A percentile compares a stretch with the other conserved stretches of the same genome.
These are phyloP conservation scores for Podarcis muralis DNA, from an alignment of 2,113 vertebrate genomes.

Conservation along the genomic window DNA sequence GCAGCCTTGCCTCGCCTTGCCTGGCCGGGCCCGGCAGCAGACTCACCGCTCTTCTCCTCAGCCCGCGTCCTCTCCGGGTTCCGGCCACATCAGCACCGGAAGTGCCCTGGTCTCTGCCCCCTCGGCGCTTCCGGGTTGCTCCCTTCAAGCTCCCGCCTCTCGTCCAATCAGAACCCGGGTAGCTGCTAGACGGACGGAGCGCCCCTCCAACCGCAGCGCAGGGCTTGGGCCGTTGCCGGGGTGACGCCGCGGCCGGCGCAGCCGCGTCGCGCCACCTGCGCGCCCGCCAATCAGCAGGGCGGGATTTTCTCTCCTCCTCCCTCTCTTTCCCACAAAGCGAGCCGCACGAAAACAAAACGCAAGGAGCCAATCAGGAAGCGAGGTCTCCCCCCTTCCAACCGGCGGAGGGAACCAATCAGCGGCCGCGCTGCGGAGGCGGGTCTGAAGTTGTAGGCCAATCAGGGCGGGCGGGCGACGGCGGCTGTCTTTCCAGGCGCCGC, in stretches of 20 bases:
- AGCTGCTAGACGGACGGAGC: fast-evolving
- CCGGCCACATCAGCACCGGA: slow-evolving; percentile 69
- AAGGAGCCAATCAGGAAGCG: background rate
- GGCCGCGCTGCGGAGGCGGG: fast-evolving
- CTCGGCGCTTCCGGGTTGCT: background rate
- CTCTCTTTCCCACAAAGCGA: too few species aligned
- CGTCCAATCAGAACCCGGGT: fast-evolving
- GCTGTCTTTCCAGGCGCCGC: fast-evolving
- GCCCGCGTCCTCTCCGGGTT: background rate
- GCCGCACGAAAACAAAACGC: background rate
- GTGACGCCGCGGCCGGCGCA: background rate
- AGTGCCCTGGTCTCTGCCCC: background rate
- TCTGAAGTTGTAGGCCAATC: background rate
- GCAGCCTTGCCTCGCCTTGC: fast-evolving
- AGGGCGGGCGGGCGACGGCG: background rate
- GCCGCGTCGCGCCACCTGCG: background rate
- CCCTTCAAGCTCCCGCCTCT: fast-evolving
- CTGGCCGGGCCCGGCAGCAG: background rate
- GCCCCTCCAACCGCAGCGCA: fast-evolving
- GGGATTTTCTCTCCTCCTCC: too few species aligned
- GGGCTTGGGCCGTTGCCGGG: background rate
- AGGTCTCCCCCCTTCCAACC: too few species aligned
- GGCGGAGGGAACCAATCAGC: background rate
- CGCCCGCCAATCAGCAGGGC: background rate
- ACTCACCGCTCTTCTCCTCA: background rate